Base-by-base conservation (phyloP, 2,797 vertebrate genomes). In the Urophycis tenuis region DNA sequence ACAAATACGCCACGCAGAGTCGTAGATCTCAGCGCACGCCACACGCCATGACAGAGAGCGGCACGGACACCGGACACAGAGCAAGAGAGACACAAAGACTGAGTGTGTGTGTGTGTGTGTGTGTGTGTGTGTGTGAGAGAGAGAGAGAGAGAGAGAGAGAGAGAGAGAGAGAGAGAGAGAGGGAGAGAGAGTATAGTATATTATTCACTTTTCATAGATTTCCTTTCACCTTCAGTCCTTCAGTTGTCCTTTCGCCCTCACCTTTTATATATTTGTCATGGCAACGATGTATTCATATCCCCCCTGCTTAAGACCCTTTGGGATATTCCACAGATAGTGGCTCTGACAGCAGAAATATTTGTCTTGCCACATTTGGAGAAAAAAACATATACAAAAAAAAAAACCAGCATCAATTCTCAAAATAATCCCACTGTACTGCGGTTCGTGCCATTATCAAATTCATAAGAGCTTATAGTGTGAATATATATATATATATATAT, bases 1-100 rank as follows among this genome's bases (percentile, higher is more conserved):
- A 33, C 70, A 22, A 82, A 67, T 81, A 83, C 82, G 29, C 14
- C 74, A 81, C 34, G 22, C 49, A 15, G 49, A 64, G 71, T 75
- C 41, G 12, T 73, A 80, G 73, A 69, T 76, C n/a, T 49, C 41
- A 74, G 72, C 34, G 72, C 29, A 74, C 75, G 49, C n/a, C 70
- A 64, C 25, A 53, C 60, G 69, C 9, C 22, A 25, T 75, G 17
- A 69, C 34, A 72, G 53, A 74, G 25, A 70, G 74, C 78, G 60
- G 64, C 25, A 73, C 34, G 72, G 17, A 74, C 67, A 34, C n/a
- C 10, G 74, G n/a, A 73, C 15, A 36, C 2, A 39, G 12, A 25
- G 36, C 41, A 25, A 6, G 49, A 9, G 29, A 11, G 60, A 64
- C n/a, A 25, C 8, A 64, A 64, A 25, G 60, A 64, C 19, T 60